Evolutionary conservation across 2,113 vertebrate species (phyloP).

Genomic region (Anhinga rufa): DNA sequence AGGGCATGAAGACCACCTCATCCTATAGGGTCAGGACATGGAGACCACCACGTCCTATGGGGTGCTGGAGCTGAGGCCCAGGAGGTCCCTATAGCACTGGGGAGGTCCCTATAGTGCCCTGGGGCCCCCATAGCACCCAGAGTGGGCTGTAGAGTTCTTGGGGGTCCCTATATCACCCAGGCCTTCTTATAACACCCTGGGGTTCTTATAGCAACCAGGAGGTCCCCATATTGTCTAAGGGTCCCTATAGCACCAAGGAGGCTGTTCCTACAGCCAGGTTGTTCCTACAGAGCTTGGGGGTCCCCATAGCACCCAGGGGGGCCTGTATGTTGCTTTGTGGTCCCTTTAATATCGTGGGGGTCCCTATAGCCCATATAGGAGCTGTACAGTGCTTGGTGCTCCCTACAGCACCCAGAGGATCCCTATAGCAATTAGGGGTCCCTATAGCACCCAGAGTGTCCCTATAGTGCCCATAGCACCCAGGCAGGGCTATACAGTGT

Average conservation of each 20-base stretch:
- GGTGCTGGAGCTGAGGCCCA: background rate
- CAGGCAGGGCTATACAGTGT: background rate
- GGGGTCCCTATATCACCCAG: background rate
- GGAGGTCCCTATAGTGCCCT: background rate
- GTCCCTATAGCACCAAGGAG: background rate
- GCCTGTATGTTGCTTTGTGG: background rate
- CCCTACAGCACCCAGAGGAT: background rate
- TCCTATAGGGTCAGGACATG: fast-evolving
- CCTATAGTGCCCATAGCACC: background rate
- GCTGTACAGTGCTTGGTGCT: background rate
- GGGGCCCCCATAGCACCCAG: background rate
- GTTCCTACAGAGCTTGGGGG: background rate
- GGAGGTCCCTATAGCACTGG: background rate
- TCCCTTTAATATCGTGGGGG: no score
- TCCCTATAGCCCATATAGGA: background rate
- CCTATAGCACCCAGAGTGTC: no score
- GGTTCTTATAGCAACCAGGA: background rate
- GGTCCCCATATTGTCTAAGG: background rate
- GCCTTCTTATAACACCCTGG: background rate
- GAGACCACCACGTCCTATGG: background rate
- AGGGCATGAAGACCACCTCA: background rate
- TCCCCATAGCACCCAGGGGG: background rate
- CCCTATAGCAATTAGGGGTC: no score
- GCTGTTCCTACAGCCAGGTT: no score
- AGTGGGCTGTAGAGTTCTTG: background rate